phyloP scores from a whole-genome alignment of 2,113 vertebrate genomes.

The Pterocles burchelli region DNA sequence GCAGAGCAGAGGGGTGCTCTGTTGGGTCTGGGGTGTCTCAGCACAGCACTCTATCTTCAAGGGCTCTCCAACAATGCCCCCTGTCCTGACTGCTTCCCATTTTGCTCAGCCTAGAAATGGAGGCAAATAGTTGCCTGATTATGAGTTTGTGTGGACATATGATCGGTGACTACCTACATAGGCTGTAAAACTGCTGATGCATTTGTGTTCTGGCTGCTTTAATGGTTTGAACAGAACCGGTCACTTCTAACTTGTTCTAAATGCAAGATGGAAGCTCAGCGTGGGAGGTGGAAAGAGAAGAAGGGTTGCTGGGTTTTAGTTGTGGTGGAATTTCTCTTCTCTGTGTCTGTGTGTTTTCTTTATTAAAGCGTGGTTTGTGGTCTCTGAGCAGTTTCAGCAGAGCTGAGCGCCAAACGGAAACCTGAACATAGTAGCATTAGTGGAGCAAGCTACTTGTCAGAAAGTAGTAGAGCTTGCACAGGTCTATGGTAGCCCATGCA shows the following conservation, averaged over 20 bases:
- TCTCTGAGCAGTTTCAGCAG: conserved; percentile 15
- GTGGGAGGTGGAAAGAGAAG: not conserved
- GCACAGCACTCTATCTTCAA: not conserved
- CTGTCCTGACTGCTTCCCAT: not conserved
- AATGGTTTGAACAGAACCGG: not conserved
- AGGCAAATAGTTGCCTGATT: not conserved
- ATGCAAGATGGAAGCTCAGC: not conserved
- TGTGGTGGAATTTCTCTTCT: not conserved
- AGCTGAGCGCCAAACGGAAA: not conserved
- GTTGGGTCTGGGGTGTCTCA: not conserved
- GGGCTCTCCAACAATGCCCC: not conserved
- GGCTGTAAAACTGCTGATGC: not conserved
- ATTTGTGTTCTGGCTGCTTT: not conserved
- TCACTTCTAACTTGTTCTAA: not conserved
- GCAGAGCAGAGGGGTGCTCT: not conserved
- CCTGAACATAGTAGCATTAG: not conserved
- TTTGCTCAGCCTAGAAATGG: not conserved
- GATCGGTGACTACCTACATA: not conserved
- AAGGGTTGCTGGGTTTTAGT: not conserved
- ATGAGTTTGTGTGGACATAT: not conserved
- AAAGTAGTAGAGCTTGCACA: not conserved
- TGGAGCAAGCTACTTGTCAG: not conserved
- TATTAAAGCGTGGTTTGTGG: conserved; percentile 3
- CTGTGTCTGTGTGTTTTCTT: not conserved
- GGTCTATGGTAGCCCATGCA: not conserved